A percentile compares a stretch with the other conserved stretches of the same genome.
Evolutionary conservation across 1,140 invertebrate species (phyloP).

Genomic region (Delia radicum): DNA sequence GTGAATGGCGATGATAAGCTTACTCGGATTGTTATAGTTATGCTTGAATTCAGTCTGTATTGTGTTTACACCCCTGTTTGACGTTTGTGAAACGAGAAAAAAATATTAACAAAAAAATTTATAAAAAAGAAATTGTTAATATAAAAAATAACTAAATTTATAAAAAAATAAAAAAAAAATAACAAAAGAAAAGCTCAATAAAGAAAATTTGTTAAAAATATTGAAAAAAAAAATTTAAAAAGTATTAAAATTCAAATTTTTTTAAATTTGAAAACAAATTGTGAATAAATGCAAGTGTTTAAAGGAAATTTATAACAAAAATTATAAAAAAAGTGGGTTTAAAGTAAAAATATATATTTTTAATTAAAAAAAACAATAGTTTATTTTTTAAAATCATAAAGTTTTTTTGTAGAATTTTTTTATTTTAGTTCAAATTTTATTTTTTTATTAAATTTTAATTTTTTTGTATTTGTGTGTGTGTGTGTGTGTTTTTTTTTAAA

Average conservation of each 20-base stretch:
- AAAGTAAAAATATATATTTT: background rate
- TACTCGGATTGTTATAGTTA: conserved; percentile 37
- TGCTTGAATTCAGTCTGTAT: conserved; percentile 52
- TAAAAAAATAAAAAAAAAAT: background rate
- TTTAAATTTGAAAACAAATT: background rate
- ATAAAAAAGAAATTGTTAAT: conserved; percentile 5
- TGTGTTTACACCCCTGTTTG: conserved; percentile 55
- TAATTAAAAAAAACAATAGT: background rate
- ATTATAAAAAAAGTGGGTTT: background rate
- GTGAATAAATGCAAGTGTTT: background rate
- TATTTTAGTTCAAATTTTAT: background rate
- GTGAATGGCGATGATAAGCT: background rate
- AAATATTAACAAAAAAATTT: no score
- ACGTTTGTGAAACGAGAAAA: conserved; percentile 37
- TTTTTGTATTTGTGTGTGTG: background rate
- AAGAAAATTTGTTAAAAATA: background rate
- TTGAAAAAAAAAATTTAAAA: background rate
- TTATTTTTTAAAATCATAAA: background rate
- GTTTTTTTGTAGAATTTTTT: background rate
- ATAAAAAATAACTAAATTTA: background rate
- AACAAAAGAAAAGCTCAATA: background rate
- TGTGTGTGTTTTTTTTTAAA: background rate
- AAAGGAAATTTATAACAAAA: background rate
- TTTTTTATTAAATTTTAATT: background rate
- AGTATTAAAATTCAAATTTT: background rate